Conservation (phyloP, 2,797 vertebrate species). For the Aselliscus stoliczkanus region DNA sequence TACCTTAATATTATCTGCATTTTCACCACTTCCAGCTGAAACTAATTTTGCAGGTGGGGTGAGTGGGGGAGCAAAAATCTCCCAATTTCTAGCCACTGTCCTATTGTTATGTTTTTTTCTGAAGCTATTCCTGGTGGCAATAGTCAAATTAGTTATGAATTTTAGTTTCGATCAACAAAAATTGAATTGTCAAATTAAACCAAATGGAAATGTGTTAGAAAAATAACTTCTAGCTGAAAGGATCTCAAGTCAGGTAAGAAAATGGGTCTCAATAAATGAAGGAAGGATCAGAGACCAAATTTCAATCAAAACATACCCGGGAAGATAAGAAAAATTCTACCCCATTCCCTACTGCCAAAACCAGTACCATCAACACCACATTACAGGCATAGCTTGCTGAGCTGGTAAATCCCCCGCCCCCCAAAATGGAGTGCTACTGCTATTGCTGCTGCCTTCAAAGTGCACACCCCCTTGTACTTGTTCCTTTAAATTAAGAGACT, state of each 20-base stretch:
- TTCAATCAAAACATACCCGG: not conserved
- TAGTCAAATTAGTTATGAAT: not conserved
- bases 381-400: not conserved
- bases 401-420: not conserved
- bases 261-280: not conserved
- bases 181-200: not conserved
- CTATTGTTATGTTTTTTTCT: not conserved
- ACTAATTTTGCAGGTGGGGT: not conserved
- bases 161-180: not conserved
- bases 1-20: not conserved
- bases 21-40: not conserved
- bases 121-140: not conserved
- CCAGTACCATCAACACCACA: not conserved
- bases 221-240: not conserved
- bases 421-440: not conserved
- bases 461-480: not conserved
- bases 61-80: not conserved
- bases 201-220: not conserved
- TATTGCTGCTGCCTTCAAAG: not conserved
- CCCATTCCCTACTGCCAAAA: not conserved
- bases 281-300: not conserved
- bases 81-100: not conserved
- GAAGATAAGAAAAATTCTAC: not conserved
- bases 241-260: not conserved
- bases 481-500: not conserved